Evolutionary conservation across 2,113 vertebrate genomes (phyloP).

Genomic region (Pangasianodon gigas): DNA sequence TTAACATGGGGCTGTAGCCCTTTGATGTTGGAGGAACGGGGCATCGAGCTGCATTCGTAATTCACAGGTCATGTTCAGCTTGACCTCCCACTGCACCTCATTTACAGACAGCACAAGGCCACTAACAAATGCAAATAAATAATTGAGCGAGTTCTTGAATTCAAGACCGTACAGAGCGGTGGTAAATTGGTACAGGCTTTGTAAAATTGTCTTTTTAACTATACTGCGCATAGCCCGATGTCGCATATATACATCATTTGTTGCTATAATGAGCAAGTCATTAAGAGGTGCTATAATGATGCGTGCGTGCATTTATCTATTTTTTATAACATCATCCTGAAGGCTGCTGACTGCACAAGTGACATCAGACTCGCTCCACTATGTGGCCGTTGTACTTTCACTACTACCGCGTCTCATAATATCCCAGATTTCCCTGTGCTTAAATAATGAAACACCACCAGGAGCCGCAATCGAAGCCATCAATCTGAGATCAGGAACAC

Average conservation of each 20-base stretch:
- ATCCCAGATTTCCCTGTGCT: not conserved
- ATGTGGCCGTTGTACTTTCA: not conserved
- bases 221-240: not conserved
- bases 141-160: conserved; percentile 44
- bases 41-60: conserved; percentile 32
- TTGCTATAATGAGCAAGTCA: conserved; percentile 21
- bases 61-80: conserved; percentile 34
- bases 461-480: conserved; percentile 29
- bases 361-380: not conserved
- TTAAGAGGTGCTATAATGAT: not conserved
- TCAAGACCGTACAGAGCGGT: conserved; percentile 13
- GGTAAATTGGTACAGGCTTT: conserved; percentile 1
- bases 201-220: conserved; percentile 24
- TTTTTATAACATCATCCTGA: not conserved
- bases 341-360: not conserved
- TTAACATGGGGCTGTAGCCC: conserved; percentile 6
- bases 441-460: conserved; percentile 37
- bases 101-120: conserved; percentile 39
- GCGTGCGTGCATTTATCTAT: not conserved
- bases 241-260: not conserved
- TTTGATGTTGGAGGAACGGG: conserved; percentile 20
- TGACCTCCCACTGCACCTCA: conserved; percentile 51
- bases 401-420: not conserved
- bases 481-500: conserved; percentile 17
- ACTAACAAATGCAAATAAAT: conserved; percentile 49